Base-by-base conservation (phyloP, 2,113 vertebrate genomes). In the Gallinago undulata region DNA sequence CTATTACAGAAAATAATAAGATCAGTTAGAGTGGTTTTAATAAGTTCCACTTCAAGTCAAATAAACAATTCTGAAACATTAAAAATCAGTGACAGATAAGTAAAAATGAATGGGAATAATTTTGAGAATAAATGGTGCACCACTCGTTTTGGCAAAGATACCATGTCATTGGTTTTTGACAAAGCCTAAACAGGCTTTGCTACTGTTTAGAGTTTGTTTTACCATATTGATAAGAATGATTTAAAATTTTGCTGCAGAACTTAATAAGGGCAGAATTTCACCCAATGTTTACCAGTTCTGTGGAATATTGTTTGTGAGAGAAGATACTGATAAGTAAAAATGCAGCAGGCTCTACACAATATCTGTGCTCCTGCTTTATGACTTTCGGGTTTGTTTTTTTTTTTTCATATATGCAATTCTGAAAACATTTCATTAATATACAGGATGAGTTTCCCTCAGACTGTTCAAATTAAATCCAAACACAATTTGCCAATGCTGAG, bases 151-250 rank as follows among this genome's bases (percentile, higher is more conserved):
- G 37, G 13, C 23, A 55, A 48, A 41, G 27, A 39, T 17, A 35
- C 13, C 0, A 0, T 27, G 10, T 25, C 24, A 80, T 9, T 56
- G 24, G 41, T 14, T 43, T 43, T 43, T 43, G 41, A 43, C 41
- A 43, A 43, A 15, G 41, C 41, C 41, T 43, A 43, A 84, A 80
- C 19, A 86, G 16, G 13, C 53, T 85, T 7, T 10, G 1, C 62
- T 50, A 25, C 2, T 5, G 3, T 51, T 64, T 51, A 62, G 39
- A 10, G 7, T 0, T 13, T 10, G 2, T 24, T 56, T 55, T 62
- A 47, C 10, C 7, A 8, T 63, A 35, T 31, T 14, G 1, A 0
- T 31, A 77, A 57, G 5, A 41, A 62, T 21, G 0, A 37, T 28
- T 68, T 80, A 22, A 39, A 33, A 48, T 83, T 90, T 77, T 57